Evolutionary conservation across 1,140 invertebrate genomes (phyloP).

Genomic region (Hormaphis cornu): DNA sequence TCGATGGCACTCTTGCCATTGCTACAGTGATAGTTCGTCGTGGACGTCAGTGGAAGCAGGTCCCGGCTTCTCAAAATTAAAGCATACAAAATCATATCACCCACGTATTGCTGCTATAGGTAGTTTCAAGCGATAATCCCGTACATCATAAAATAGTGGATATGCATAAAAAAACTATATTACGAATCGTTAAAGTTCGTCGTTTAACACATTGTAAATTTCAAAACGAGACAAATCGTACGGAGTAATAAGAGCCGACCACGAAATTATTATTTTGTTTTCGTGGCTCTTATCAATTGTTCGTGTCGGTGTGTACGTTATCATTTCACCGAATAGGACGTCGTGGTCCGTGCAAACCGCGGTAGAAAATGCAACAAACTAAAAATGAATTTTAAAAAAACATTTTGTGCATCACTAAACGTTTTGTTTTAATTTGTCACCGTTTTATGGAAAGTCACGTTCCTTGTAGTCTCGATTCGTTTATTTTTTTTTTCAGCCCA

Average conservation of each 20-base stretch:
- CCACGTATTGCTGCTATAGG: neutral
- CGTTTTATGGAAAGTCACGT: no score
- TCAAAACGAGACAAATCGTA: no score
- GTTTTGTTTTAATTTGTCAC: no score
- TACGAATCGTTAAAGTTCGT: neutral
- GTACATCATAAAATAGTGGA: no score
- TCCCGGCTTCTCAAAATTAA: constrained; percentile 23
- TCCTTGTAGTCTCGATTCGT: no score
- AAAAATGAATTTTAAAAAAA: no score
- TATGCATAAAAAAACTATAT: neutral
- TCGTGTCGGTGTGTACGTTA: neutral
- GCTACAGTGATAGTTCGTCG: constrained; percentile 2
- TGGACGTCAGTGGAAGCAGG: constrained; percentile 7
- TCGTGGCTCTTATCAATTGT: neutral
- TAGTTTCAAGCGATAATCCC: no score
- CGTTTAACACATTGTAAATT: neutral
- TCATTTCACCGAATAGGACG: neutral
- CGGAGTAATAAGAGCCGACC: neutral
- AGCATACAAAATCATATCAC: constrained; percentile 23
- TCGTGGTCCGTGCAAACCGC: no score
- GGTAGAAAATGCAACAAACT: no score
- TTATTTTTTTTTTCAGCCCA: no score
- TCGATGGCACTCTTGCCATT: constrained; percentile 12
- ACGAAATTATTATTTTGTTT: neutral
- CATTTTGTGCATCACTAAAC: no score